A percentile compares a stretch with the other conserved stretches of the same genome.
These are phyloP conservation scores for Drosophila gaucha DNA, from an alignment of 2,888 invertebrate genomes.

Conservation along the genomic window DNA sequence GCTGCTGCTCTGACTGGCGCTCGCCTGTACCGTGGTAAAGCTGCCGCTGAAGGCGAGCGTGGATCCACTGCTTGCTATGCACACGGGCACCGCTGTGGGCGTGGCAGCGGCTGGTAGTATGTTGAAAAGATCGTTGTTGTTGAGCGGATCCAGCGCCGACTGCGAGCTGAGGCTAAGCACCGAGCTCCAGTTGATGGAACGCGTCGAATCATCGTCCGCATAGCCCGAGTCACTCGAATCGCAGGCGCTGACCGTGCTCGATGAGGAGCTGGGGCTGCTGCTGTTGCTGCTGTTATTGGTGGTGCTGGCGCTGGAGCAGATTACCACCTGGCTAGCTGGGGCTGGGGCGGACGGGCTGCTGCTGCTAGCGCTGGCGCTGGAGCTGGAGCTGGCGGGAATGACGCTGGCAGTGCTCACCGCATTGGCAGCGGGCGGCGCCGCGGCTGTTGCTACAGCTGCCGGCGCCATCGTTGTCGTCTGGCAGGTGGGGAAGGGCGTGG, in stretches of 20 bases:
- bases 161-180: slow-evolving; percentile 94
- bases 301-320: slow-evolving; percentile 13
- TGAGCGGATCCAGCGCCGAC: slow-evolving; percentile 92
- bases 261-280: slow-evolving; percentile 36
- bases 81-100: slow-evolving; percentile 80
- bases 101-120: slow-evolving; percentile 81
- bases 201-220: slow-evolving; percentile 90
- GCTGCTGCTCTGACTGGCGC: slow-evolving; percentile 29
- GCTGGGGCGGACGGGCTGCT: background rate
- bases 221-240: slow-evolving; percentile 90
- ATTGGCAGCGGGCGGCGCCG: slow-evolving; percentile 9
- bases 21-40: slow-evolving; percentile 79
- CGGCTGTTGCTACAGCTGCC: slow-evolving; percentile 22
- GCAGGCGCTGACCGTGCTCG: slow-evolving; percentile 49
- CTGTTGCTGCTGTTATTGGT: slow-evolving; percentile 35
- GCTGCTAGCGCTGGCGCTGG: slow-evolving; percentile 5
- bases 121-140: slow-evolving; percentile 90
- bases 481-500: slow-evolving; percentile 88
- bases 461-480: slow-evolving; percentile 53
- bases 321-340: background rate
- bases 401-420: slow-evolving; percentile 27
- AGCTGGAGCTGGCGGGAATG: slow-evolving; percentile 22
- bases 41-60: slow-evolving; percentile 82
- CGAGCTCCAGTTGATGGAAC: slow-evolving; percentile 96
- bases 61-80: slow-evolving; percentile 51